Evolutionary conservation across 2,797 vertebrate genomes (phyloP).

Genomic region (Harpagifer antarcticus): DNA sequence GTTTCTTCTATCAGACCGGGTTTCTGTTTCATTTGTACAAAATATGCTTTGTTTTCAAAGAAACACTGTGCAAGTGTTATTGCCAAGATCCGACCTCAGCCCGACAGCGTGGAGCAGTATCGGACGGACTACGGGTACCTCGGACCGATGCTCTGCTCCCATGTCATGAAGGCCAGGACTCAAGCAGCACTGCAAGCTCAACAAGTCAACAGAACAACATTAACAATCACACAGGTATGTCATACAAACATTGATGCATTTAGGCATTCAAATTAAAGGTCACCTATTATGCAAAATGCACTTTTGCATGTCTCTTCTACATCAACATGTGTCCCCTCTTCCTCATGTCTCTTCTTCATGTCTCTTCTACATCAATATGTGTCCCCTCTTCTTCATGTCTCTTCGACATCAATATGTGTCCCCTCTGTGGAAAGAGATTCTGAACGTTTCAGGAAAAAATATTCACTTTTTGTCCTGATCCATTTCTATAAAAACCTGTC

Average conservation of each 20-base stretch:
- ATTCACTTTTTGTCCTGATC: too few relatives aligned
- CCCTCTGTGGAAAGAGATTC: too few relatives aligned
- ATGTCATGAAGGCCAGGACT: constrained; percentile 92
- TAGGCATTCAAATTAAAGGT: too few relatives aligned
- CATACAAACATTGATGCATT: neutral
- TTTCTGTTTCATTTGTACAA: neutral
- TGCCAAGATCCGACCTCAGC: constrained; percentile 85
- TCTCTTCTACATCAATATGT: too few relatives aligned
- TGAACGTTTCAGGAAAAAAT: too few relatives aligned
- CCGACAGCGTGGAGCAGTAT: constrained; percentile 91
- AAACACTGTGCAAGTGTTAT: constrained; percentile 89
- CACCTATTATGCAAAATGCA: too few relatives aligned
- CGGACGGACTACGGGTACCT: constrained; percentile 91
- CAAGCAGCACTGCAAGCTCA: constrained; percentile 94
- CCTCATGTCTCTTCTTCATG: too few relatives aligned
- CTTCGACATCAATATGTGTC: too few relatives aligned
- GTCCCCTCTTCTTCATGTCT: too few relatives aligned
- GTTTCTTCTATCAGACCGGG: neutral
- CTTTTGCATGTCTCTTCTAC: too few relatives aligned
- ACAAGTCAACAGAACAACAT: constrained; percentile 93
- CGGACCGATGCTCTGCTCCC: constrained; percentile 91
- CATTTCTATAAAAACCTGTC: too few relatives aligned
- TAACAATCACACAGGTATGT: constrained; percentile 94
- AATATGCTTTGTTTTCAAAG: constrained; percentile 53
- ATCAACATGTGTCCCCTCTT: too few relatives aligned